Evolutionary conservation across 1,140 invertebrate genomes (phyloP).

Genomic region (Drosophila ficusphila): DNA sequence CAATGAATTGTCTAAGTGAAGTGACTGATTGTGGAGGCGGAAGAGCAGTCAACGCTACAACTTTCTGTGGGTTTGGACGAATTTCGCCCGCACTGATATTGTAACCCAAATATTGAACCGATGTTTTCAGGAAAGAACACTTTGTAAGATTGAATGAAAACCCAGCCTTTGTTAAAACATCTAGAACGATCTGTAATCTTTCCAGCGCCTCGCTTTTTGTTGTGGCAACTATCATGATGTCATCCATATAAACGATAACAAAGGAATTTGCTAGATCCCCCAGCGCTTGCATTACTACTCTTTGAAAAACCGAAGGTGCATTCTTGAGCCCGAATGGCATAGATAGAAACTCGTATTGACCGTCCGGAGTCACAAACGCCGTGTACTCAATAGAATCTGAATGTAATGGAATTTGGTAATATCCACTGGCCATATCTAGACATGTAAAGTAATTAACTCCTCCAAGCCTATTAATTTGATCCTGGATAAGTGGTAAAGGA

Average conservation of each 20-base stretch:
- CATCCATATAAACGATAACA: slow-evolving; percentile 41
- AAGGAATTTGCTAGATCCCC: slow-evolving; percentile 26
- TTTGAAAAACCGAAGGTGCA: too few species aligned
- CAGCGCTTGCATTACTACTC: too few species aligned
- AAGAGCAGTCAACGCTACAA: slow-evolving; percentile 14
- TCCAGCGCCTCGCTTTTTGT: slow-evolving; percentile 7
- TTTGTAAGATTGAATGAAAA: not conserved
- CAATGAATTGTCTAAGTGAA: slow-evolving; percentile 7
- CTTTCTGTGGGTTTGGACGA: slow-evolving; percentile 14
- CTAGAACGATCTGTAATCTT: slow-evolving; percentile 9
- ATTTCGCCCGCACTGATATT: slow-evolving; percentile 45
- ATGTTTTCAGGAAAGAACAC: slow-evolving; percentile 5
- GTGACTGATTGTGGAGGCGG: too few species aligned
- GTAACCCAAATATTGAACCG: slow-evolving; percentile 43
- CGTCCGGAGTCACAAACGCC: too few species aligned
- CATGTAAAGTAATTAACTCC: slow-evolving; percentile 28
- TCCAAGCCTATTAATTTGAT: slow-evolving; percentile 31
- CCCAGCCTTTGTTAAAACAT: slow-evolving; percentile 3
- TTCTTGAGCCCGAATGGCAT: too few species aligned
- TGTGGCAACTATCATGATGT: slow-evolving; percentile 32
- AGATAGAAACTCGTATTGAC: too few species aligned
- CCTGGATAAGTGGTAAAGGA: slow-evolving; percentile 29
- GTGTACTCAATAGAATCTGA: slow-evolving; percentile 16
- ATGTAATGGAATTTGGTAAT: slow-evolving; percentile 19
- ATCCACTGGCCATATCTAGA: slow-evolving; percentile 23